Base-by-base conservation (phyloP, 2,888 invertebrate genomes). In the Lepidochrysops patricia region DNA sequence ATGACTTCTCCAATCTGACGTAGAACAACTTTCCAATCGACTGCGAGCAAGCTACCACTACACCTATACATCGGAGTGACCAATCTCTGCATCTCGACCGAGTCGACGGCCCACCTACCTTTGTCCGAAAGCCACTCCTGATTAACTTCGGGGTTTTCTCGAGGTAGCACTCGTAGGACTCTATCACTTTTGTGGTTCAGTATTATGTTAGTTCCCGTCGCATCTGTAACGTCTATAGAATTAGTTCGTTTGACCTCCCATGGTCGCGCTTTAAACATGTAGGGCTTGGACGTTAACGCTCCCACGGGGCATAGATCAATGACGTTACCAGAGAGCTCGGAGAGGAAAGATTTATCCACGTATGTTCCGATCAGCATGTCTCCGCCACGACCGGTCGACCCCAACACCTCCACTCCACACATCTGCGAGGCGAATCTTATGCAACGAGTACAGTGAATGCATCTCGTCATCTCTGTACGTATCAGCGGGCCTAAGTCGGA, bases 51-150 rank as follows among this genome's bases (percentile, higher is more conserved):
- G 74, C 94, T 92, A 4, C 93, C 94, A 4, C 90, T 85, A 72
- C 90, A 90, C 77, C 94, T 95, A 63, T 95, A 86, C 97, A 99
- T 97, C 0, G 99, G 99, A 0, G 95, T 93, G 0, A 98, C 94
- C 57, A 99, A 88, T 67, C 99, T 92, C 83, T 99, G 99, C 63
- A 97, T 92, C 79, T 98, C 98, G 57, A 99, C 89, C 1, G 99
- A 99, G 82, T 99, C 99, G 74, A 96, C 97, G 0, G 98, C 94
- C 89, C 99, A 99, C 60, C 99, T 92, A 0, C 97, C 95, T 84
- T 98, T 99, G 82, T 99, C 99, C 0, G 98, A 97, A 58, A 99
- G 88, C 99, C 99, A 99, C 88, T 99, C 99, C 84, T 99, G 99
- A 82, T 99, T 99, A 15, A 88, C 73, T 69, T 88, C 85, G 1